Percentiles rank a stretch among this genome's conserved stretches.
phyloP scores from a whole-genome alignment of 2,888 invertebrate species.

The Lydus trimaculatus region DNA sequence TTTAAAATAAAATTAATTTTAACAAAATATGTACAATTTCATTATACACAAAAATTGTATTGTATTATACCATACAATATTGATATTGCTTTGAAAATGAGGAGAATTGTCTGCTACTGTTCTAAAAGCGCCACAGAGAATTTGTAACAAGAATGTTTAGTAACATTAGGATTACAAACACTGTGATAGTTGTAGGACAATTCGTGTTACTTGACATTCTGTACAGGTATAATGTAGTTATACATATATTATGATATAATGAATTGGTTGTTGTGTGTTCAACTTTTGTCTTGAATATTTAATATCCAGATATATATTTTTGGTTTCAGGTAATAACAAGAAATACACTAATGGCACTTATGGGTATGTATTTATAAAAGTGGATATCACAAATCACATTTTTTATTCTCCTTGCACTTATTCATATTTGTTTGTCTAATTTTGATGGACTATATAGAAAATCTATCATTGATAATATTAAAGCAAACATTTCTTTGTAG shows the following conservation, averaged over 20 bases:
- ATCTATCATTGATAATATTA: neutral
- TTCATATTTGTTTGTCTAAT: neutral
- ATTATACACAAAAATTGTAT: too few species aligned
- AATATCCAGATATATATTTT: neutral
- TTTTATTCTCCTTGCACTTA: neutral
- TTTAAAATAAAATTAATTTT: neutral
- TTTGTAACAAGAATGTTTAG: neutral
- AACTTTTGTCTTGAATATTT: neutral
- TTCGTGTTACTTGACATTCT: neutral
- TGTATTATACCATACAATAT: too few species aligned
- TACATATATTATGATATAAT: neutral
- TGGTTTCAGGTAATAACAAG: conserved; percentile 1
- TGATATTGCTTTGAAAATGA: too few species aligned
- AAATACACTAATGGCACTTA: neutral
- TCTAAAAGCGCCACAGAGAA: too few species aligned
- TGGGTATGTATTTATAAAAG: neutral
- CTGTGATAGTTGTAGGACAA: neutral
- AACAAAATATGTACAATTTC: too few species aligned
- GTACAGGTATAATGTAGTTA: neutral
- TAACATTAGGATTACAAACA: neutral
- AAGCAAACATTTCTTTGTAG: neutral
- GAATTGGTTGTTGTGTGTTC: neutral
- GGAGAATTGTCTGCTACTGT: too few species aligned
- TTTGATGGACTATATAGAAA: neutral
- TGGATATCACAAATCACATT: neutral